These are phyloP conservation scores for Apoda limacodes DNA, from an alignment of 2,888 invertebrate genomes.

Conservation along the genomic window DNA sequence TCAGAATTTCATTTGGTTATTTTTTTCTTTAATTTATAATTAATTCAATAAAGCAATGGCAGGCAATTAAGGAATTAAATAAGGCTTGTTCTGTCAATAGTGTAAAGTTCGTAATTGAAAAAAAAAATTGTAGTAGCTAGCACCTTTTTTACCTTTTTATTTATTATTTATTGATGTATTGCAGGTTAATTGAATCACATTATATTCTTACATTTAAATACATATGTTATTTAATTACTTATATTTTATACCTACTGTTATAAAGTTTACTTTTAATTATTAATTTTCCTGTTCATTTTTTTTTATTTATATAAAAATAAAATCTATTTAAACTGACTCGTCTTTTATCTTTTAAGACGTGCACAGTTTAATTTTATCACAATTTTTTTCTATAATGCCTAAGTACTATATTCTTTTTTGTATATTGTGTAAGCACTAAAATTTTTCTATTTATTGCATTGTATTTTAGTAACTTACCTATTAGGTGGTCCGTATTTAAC, in stretches of 20 bases:
- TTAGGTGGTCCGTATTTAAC: too few relatives aligned
- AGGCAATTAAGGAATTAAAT: too few relatives aligned
- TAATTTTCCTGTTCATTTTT: slow-evolving; percentile 1
- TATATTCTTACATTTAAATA: background rate
- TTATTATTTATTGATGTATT: slow-evolving; percentile 3
- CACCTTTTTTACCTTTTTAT: too few relatives aligned
- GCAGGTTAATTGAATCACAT: too few relatives aligned
- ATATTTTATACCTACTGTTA: background rate
- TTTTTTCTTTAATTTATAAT: too few relatives aligned
- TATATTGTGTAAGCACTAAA: too few relatives aligned
- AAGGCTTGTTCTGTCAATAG: too few relatives aligned
- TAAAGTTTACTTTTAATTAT: background rate
- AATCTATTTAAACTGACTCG: slow-evolving; percentile 32
- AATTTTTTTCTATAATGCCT: slow-evolving; percentile 12
- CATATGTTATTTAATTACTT: background rate
- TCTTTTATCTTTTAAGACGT: slow-evolving; percentile 49
- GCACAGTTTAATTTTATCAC: slow-evolving; percentile 20
- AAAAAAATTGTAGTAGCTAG: too few relatives aligned
- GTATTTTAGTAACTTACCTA: background rate
- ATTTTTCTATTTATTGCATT: background rate
- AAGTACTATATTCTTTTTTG: slow-evolving; percentile 20
- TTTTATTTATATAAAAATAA: slow-evolving; percentile 4
- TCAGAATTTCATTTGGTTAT: too few relatives aligned
- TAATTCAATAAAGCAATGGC: too few relatives aligned
- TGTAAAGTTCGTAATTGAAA: too few relatives aligned